Conservation (phyloP, 1,140 invertebrate species). For the Macrocentrus cingulum region DNA sequence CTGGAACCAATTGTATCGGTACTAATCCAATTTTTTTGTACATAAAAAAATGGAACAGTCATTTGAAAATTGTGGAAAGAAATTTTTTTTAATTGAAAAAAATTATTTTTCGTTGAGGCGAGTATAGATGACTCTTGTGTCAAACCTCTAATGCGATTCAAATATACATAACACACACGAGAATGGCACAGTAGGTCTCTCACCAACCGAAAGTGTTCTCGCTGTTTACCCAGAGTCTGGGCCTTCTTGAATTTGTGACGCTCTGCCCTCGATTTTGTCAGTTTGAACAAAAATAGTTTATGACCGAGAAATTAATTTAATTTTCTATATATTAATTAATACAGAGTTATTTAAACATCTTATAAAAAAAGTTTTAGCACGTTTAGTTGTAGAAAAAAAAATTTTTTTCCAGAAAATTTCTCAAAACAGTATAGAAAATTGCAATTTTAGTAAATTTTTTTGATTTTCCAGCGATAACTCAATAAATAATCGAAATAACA, state of each 20-base stretch:
- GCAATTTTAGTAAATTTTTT: too few species aligned
- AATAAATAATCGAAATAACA: too few species aligned
- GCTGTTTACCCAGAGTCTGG: conserved; percentile 8
- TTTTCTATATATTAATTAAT: too few species aligned
- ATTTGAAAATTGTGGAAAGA: too few species aligned
- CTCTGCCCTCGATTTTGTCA: neutral
- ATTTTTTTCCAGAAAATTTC: too few species aligned
- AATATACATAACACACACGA: conserved; percentile 30
- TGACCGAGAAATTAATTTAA: too few species aligned
- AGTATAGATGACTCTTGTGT: neutral
- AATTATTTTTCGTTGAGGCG: conserved; percentile 1
- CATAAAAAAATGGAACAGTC: neutral
- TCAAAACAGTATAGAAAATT: too few species aligned
- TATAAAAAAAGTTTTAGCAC: too few species aligned
- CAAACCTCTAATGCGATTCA: conserved; percentile 44
- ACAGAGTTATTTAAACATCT: too few species aligned
- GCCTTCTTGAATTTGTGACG: neutral
- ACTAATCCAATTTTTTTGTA: neutral
- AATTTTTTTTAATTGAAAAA: neutral
- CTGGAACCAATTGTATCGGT: neutral
- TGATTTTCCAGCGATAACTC: too few species aligned
- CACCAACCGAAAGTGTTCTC: conserved; percentile 26
- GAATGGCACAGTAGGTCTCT: conserved; percentile 21
- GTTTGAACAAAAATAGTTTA: neutral
- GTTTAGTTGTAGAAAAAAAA: too few species aligned